Base-by-base conservation (phyloP, 2,113 vertebrate genomes). In the Melanerpes formicivorus region DNA sequence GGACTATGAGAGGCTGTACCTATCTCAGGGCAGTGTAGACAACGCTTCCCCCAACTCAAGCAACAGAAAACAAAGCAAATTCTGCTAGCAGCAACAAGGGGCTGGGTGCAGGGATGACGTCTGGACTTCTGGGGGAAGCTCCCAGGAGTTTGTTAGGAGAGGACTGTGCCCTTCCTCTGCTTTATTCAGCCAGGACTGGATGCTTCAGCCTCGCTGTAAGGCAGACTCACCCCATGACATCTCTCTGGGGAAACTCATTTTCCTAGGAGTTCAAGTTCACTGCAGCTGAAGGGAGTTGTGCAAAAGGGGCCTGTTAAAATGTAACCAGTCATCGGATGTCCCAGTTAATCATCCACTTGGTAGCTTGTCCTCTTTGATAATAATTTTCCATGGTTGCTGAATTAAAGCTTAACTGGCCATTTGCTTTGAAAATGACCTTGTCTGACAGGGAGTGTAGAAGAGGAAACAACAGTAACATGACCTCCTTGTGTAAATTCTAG, bases 401-500 rank as follows among this genome's bases (percentile, higher is more conserved):
- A 96, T 88, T 95, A 90, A 97, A 92, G 62, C 80, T 90, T 96
- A 95, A 95, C 92, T 52, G 80, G 91, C 88, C 88, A 95, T 80
- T 59, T 60, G 62, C 87, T 93, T 92, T 3, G 0, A 91, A 96
- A 96, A 91, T 94, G 95, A 95, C 97, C 94, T 96, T 97, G 95
- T 92, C 95, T 95, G 95, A 96, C 90, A 96, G 84, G 40, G 89
- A 93, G 70, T 75, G 79, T 37, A 90, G 87, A 87, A 94, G n/a
- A 88, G 91, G 93, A 95, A 97, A 95, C 92, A 94, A 83, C 87
- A 90, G 59, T 65, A 87, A 90, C 84, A 58, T 23, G 71, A 96
- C 90, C 73, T 90, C 66, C 91, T 66, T 8, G 5, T 84, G 91
- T 93, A 94, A 92, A 94, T 79, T 78, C 75, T 56, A 62, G 59